Conservation (phyloP, 2,113 vertebrate genomes). For the Diadophis punctatus region DNA sequence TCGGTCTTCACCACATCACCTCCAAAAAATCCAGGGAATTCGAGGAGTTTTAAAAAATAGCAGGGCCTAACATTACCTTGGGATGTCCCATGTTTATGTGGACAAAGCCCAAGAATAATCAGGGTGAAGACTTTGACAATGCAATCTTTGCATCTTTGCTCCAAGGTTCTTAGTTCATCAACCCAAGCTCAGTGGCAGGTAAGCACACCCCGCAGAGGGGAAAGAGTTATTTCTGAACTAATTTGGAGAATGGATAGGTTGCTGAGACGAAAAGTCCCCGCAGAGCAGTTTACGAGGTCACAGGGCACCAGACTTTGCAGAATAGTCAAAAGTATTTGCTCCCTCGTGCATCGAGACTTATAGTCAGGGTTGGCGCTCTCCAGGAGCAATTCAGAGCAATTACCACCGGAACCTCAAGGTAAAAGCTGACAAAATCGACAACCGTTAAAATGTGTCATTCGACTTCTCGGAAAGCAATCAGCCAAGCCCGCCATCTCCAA, state of each 20-base stretch:
- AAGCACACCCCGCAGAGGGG: background rate
- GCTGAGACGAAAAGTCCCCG: background rate
- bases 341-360: background rate
- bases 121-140: background rate
- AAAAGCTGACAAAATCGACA: slow-evolving; percentile 8
- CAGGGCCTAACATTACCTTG: background rate
- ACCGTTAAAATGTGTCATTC: background rate
- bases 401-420: slow-evolving; percentile 18
- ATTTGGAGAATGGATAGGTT: slow-evolving; percentile 2
- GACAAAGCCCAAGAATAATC: background rate
- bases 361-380: background rate
- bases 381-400: slow-evolving; percentile 15
- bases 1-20: background rate
- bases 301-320: background rate
- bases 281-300: background rate
- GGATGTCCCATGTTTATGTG: background rate
- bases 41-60: background rate
- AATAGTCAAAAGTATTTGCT: slow-evolving; percentile 3
- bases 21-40: background rate
- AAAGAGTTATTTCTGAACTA: slow-evolving; percentile 15
- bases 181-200: background rate
- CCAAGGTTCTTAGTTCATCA: background rate
- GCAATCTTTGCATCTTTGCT: background rate
- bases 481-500: background rate
- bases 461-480: slow-evolving; percentile 5